Conservation (phyloP, 1,140 invertebrate species). For the Nymphalis io region DNA sequence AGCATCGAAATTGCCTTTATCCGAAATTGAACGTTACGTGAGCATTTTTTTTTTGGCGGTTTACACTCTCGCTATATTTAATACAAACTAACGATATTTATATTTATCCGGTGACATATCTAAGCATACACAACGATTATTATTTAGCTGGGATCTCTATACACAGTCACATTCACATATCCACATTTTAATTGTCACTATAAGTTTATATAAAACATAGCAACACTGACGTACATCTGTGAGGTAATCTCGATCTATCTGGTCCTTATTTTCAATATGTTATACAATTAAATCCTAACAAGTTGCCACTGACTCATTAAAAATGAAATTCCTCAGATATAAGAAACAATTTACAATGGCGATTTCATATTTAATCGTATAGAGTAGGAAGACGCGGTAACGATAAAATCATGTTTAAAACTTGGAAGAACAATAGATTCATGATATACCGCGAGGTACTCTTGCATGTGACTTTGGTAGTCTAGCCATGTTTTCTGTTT, state of each 20-base stretch:
- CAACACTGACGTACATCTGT: conserved; percentile 5
- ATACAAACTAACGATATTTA: too few species aligned
- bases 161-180: conserved; percentile 34
- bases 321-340: neutral
- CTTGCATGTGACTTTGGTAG: neutral
- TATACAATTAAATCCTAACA: neutral
- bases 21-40: too few species aligned
- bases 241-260: neutral
- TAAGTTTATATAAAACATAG: conserved; percentile 16
- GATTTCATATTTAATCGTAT: conserved; percentile 17
- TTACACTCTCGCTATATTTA: too few species aligned
- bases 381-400: conserved; percentile 28
- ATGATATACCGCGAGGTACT: conserved; percentile 41
- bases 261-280: conserved; percentile 1
- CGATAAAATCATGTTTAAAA: conserved; percentile 42
- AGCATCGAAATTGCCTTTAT: too few species aligned
- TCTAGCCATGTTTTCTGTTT: neutral
- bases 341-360: neutral
- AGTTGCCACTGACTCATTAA: neutral
- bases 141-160: conserved; percentile 37
- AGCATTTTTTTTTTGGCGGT: too few species aligned
- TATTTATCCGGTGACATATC: neutral
- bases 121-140: conserved; percentile 45
- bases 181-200: conserved; percentile 19
- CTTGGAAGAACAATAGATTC: conserved; percentile 56